phyloP scores from a whole-genome alignment of 2,113 vertebrate genomes.

The Nestor notabilis region DNA sequence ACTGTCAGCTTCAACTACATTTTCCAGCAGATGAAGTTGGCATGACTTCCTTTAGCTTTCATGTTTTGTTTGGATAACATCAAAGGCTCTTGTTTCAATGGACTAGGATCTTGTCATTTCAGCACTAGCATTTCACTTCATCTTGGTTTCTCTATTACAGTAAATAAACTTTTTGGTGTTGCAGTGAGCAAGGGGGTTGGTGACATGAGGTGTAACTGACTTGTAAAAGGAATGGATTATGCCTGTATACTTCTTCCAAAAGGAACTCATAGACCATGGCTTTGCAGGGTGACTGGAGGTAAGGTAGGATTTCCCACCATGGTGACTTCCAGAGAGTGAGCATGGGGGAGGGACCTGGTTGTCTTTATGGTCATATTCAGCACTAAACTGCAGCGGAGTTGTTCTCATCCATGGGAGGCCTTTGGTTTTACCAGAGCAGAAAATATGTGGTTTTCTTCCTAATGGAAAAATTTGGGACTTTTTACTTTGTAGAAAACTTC shows the following conservation, averaged over 20 bases:
- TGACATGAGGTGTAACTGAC: background rate
- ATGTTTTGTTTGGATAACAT: background rate
- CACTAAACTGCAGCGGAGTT: background rate
- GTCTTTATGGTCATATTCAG: background rate
- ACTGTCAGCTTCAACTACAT: background rate
- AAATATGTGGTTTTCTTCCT: background rate
- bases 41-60: constrained; percentile 10
- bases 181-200: background rate
- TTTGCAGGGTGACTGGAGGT: background rate
- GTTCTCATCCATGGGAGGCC: background rate
- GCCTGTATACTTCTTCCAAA: background rate
- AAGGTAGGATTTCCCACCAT: background rate
- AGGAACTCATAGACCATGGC: rapidly evolving
- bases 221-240: background rate
- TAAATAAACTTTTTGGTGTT: background rate
- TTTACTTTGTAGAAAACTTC: background rate
- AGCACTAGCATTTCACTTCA: background rate
- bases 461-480: background rate
- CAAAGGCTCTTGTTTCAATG: background rate
- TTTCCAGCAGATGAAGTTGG: background rate
- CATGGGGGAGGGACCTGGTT: background rate
- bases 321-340: background rate
- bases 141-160: background rate
- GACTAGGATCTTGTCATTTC: background rate
- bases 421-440: background rate